Evolutionary conservation across 2,113 vertebrate species (phyloP).

Genomic region (Silurus glanis): DNA sequence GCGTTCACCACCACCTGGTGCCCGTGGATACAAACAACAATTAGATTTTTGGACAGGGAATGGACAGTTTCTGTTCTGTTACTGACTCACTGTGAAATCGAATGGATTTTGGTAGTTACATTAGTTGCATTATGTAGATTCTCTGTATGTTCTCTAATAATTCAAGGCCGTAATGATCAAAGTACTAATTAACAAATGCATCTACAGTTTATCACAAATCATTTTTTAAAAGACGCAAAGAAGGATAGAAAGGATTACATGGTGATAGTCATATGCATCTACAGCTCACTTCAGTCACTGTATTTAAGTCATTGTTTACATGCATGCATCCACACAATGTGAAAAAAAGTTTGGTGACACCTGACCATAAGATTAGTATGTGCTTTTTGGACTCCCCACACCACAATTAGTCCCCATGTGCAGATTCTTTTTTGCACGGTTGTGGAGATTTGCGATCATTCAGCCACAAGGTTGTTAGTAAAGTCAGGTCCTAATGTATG

Average conservation of each 20-base stretch:
- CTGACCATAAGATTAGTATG: no score
- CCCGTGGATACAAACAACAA: constrained; percentile 25
- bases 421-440: no score
- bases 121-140: no score
- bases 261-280: constrained; percentile 17
- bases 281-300: background rate
- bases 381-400: no score
- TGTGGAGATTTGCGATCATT: no score
- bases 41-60: constrained; percentile 23
- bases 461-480: no score
- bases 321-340: no score
- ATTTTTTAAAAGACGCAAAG: background rate
- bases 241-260: background rate
- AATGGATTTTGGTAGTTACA: background rate
- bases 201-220: background rate
- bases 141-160: background rate
- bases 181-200: background rate
- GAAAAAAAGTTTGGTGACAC: no score
- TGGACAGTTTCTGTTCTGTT: background rate
- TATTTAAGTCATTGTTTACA: background rate
- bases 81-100: background rate
- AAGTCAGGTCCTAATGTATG: no score
- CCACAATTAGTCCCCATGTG: no score
- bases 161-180: background rate
- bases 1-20: constrained; percentile 95